A percentile compares a stretch with the other conserved stretches of the same genome.
Evolutionary conservation across 2,113 vertebrate genomes (phyloP).

Genomic region (Scatophagus argus): DNA sequence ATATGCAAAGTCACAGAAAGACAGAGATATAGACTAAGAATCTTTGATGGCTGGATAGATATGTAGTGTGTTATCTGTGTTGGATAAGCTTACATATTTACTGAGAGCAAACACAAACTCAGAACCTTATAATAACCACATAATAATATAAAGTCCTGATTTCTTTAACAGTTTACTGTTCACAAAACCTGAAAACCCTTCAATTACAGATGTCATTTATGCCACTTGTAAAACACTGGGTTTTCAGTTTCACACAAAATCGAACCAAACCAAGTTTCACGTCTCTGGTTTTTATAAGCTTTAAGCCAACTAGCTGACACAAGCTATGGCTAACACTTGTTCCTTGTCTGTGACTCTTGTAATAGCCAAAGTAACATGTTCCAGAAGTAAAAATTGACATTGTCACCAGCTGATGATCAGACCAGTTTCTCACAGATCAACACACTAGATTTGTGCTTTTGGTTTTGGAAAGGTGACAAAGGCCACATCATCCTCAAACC

Average conservation of each 20-base stretch:
- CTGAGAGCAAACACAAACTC: background rate
- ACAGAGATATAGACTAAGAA: background rate
- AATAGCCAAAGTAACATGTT: too few species aligned
- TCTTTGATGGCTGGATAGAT: slow-evolving; percentile 17
- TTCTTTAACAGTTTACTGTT: background rate
- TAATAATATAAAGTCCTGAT: background rate
- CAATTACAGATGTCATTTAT: background rate
- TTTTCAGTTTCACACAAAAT: too few species aligned
- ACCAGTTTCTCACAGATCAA: too few species aligned
- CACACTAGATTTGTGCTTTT: background rate
- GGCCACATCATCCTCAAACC: background rate
- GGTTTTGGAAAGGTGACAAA: background rate
- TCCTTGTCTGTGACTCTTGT: too few species aligned
- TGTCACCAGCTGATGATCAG: too few species aligned
- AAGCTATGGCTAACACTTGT: too few species aligned
- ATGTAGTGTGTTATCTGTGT: background rate
- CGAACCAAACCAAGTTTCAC: too few species aligned
- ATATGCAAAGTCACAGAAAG: slow-evolving; percentile 46
- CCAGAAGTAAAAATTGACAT: too few species aligned
- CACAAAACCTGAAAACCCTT: background rate
- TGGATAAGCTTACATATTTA: background rate
- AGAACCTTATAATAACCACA: too few species aligned
- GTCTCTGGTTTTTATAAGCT: too few species aligned
- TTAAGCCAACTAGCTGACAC: too few species aligned
- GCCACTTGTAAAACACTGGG: too few species aligned